Evolutionary conservation across 2,797 vertebrate genomes (phyloP), one percentile per base, ranked within the genome.

Genomic region (Pagetopsis macropterus): DNA sequence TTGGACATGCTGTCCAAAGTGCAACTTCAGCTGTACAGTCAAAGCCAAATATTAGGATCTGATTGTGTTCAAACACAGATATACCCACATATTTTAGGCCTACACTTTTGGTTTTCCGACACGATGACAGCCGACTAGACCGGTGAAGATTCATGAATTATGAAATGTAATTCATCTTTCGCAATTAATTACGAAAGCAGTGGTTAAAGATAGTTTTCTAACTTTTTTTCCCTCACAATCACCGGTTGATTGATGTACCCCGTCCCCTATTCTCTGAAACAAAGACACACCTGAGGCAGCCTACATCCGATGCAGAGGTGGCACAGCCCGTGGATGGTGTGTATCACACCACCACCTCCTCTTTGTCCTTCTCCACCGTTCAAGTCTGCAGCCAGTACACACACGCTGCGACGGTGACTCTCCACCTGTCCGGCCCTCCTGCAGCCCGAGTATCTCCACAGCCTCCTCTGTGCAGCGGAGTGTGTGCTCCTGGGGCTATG

Each of bases 281-380:
- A 54, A 66, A 76, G 13, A 96, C 96, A 93, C 87, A 97, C 97
- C 97, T 97, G 96, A 70, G 93, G 94, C 84, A 96, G 96, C 78
- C 95, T 96, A 84, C 94, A 92, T 87, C 96, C 95, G 15, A 96
- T 96, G 89, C 97, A 97, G 91, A 96, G 93, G 89, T 95, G 95
- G 87, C 96, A 97, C 87, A 97, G 93, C 62, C 96, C 96, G 48
- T 95, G 93, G 93, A 96, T 95, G 61, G 95, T 96, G 90, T 96
- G 96, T 93, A 97, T 95, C 86, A 93, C 95, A 93, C 84, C 85
- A 56, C 77, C 79, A 13, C 82, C 77, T 41, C 78, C 69, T 57
- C 84, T 45, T 65, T 68, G 73, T 73, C 69, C 78, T 21, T 37
- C 87, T 51, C 74, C 85, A 13, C 70, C 3, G 52, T 87, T 93